Evolutionary conservation across 2,113 vertebrate genomes (phyloP).

Genomic region (Clinocottus analis): DNA sequence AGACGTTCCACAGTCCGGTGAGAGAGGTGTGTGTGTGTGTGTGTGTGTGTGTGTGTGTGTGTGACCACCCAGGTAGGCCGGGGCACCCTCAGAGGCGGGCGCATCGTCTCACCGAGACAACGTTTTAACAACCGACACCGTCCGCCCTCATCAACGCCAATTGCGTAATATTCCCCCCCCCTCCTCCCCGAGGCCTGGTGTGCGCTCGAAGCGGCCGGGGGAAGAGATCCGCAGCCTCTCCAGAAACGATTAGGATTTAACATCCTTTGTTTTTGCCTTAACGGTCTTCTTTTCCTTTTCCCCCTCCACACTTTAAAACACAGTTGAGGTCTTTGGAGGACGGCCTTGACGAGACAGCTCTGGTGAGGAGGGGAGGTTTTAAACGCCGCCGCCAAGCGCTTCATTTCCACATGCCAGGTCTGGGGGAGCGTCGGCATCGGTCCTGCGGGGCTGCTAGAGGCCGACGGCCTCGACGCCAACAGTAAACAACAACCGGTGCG

Average conservation of each 20-base stretch:
- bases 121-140: slow-evolving; percentile 29
- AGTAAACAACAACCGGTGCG: not conserved
- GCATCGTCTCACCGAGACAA: not conserved
- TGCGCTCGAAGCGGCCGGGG: slow-evolving; percentile 25
- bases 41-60: slow-evolving; percentile 22
- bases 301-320: not conserved
- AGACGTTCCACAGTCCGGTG: slow-evolving; percentile 13
- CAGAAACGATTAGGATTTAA: too few relatives aligned
- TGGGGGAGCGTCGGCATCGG: slow-evolving; percentile 6
- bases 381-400: slow-evolving; percentile 33
- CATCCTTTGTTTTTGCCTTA: too few relatives aligned
- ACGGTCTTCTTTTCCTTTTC: too few relatives aligned
- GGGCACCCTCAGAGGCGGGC: not conserved
- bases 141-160: not conserved
- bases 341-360: slow-evolving; percentile 39
- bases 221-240: not conserved
- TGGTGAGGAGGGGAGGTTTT: slow-evolving; percentile 32
- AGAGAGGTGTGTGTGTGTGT: not conserved
- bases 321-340: slow-evolving; percentile 27
- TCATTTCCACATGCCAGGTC: slow-evolving; percentile 68
- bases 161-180: slow-evolving; percentile 14
- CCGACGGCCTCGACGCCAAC: not conserved
- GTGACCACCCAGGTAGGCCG: slow-evolving; percentile 60
- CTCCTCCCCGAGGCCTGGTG: not conserved
- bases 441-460: slow-evolving; percentile 1